Percentiles rank a stretch among this genome's conserved stretches.
Evolutionary conservation across 2,113 vertebrate species (phyloP).

Genomic region (Callospermophilus lateralis): DNA sequence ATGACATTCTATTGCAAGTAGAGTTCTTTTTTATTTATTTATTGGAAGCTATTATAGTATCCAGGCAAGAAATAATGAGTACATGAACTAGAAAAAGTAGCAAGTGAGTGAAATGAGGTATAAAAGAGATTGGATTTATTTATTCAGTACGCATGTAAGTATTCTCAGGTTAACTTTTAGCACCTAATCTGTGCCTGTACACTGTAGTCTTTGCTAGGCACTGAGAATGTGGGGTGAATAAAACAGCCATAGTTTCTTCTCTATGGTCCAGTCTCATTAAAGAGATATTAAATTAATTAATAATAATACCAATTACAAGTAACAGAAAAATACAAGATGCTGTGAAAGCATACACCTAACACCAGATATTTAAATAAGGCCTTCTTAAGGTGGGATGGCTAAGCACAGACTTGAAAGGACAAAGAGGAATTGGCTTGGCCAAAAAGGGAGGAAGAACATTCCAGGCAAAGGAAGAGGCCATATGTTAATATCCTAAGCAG

Average conservation of each 20-base stretch:
- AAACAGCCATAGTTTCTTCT: background rate
- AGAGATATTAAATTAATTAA: conserved; percentile 33
- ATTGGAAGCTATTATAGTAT: background rate
- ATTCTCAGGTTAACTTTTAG: background rate
- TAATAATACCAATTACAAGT: conserved; percentile 19
- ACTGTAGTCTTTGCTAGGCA: background rate
- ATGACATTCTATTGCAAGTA: conserved; percentile 12
- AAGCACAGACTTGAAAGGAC: background rate
- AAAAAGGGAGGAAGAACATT: background rate
- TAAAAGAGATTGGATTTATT: conserved; percentile 18
- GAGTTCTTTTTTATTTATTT: background rate
- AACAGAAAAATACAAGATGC: background rate
- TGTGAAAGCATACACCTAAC: background rate
- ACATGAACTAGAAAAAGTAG: background rate
- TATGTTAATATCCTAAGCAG: background rate
- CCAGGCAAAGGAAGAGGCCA: background rate
- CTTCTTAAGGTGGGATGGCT: background rate
- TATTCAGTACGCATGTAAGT: background rate
- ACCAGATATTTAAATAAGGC: background rate
- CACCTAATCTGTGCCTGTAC: background rate
- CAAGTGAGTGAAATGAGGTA: background rate
- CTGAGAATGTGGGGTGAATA: background rate
- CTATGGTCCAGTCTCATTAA: background rate
- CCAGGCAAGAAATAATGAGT: background rate
- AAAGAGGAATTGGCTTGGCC: background rate